Evolutionary conservation across 2,888 invertebrate species (phyloP), one percentile per base, ranked within the genome.

Genomic region (Ariolimax columbianus): DNA sequence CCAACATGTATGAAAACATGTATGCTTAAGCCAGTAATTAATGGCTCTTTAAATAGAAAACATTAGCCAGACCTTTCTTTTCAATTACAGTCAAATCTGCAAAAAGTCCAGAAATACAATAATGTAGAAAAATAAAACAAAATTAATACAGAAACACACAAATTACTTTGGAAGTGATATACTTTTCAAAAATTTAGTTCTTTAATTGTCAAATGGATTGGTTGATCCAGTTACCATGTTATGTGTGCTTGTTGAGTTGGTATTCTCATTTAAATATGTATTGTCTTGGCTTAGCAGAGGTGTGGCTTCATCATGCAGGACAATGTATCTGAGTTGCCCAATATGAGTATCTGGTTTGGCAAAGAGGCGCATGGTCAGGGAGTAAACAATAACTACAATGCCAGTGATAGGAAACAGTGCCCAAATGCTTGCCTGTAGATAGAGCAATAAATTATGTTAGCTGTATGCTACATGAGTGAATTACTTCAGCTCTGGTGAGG

Each of bases 301-400:
- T 38, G 82, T 40, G 26, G 47, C 43, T 40, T 77, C 83, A 26
- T 77, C 77, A 33, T 77, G 68, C 17, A 68, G 43, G 83, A 77
- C 33, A 19, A 77, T 17, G 23, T 82, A 82, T 17, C 38, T 47
- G 72, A 51, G 38, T 38, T 14, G 51, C 9, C 55, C 55, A 70
- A 55, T 51, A 38, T 38, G 72, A 26, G 40, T 17, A 30, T 63
- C 30, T 23, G 66, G 47, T 23, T 38, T 77, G n/a, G 63, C 33
- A 47, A 43, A 47, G 66, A 66, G 43, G 38, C 82, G 75, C 66
- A 83, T 51, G 2, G 38, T 36, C 11, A 83, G 51, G 19, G 63
- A 26, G 68, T 83, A 77, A 51, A 63, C 26, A 23, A 83, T 23
- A 1, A 68, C 33, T 33, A 68, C 19, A 33, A 83, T 30, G 51